phyloP scores from a whole-genome alignment of 2,797 vertebrate species.

The Oophaga sylvatica region DNA sequence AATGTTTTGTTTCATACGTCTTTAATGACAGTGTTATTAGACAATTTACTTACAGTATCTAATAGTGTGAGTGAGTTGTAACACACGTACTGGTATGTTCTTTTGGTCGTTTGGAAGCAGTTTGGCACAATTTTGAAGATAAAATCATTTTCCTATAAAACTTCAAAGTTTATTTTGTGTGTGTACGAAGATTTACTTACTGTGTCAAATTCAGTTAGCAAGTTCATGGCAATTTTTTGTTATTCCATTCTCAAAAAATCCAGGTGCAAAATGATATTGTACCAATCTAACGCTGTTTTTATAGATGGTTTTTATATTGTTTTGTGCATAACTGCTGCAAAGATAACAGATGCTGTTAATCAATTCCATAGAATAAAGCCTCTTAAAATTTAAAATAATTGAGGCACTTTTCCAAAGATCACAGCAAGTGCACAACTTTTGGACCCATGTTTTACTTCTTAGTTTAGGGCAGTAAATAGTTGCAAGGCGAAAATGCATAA shows the following conservation, averaged over 20 bases:
- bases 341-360: neutral
- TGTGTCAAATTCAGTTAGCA: neutral
- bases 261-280: neutral
- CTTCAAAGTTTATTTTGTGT: neutral
- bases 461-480: neutral
- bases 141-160: constrained; percentile 16
- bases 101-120: constrained; percentile 23
- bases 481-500: neutral
- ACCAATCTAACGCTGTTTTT: neutral
- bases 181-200: neutral
- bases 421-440: neutral
- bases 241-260: neutral
- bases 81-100: constrained; percentile 19
- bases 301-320: neutral
- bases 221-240: neutral
- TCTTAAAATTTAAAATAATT: neutral
- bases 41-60: neutral
- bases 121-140: neutral
- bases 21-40: constrained; percentile 14
- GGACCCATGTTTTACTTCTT: neutral
- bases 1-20: neutral
- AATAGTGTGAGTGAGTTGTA: neutral
- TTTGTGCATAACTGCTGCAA: constrained; percentile 8
- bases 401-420: neutral
- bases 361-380: neutral